These are phyloP conservation scores for Palythoa grandiflora DNA, from an alignment of 92 coral and sea anemone species.

Conservation along the genomic window DNA sequence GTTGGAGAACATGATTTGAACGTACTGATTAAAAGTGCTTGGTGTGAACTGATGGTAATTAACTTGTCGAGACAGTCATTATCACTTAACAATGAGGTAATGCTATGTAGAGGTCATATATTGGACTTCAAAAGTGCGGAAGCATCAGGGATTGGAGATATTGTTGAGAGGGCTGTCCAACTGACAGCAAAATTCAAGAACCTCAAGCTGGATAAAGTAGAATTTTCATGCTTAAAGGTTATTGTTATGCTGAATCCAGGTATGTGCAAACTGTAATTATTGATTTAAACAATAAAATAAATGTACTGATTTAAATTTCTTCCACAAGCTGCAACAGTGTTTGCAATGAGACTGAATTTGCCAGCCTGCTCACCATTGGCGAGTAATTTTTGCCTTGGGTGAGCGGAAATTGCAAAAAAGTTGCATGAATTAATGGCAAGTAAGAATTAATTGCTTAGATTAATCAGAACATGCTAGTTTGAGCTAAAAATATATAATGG, in stretches of 20 bases:
- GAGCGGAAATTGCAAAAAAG: too few species aligned
- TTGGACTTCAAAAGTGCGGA: conserved; percentile 86
- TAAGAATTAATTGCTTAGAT: too few species aligned
- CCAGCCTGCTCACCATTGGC: too few species aligned
- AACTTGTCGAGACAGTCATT: conserved; percentile 83
- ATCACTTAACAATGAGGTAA: conserved; percentile 66
- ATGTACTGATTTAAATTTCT: too few species aligned
- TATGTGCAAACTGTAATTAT: conserved; percentile 36
- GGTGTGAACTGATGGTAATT: conserved; percentile 90
- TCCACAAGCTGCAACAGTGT: too few species aligned
- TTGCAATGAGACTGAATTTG: too few species aligned
- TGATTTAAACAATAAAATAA: not conserved
- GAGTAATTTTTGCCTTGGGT: too few species aligned
- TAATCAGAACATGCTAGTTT: too few species aligned
- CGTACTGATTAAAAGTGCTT: conserved; percentile 76
- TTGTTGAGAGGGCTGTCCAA: conserved; percentile 91
- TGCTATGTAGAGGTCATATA: conserved; percentile 82
- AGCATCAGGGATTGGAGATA: conserved; percentile 93
- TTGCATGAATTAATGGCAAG: too few species aligned
- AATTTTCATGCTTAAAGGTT: conserved; percentile 91
- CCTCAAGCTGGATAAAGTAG: conserved; percentile 83
- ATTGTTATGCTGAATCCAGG: conserved; percentile 96
- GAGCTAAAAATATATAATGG: too few species aligned
- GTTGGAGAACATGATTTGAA: conserved; percentile 63
- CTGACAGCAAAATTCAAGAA: conserved; percentile 92